Evolutionary conservation across 2,888 invertebrate genomes (phyloP).

Genomic region (Rambutsinella grinnellia): DNA sequence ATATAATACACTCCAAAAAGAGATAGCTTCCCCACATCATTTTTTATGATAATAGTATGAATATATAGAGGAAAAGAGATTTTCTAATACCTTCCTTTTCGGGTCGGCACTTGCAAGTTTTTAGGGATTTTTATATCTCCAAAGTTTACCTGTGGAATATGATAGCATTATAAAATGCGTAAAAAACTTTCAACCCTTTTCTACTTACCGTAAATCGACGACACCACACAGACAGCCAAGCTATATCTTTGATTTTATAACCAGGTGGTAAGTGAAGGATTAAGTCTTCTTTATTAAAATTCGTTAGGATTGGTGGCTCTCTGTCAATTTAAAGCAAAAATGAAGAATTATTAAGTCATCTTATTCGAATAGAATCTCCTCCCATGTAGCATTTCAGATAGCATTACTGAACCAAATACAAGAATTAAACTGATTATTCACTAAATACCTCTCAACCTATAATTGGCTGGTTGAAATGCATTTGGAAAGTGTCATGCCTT

Average conservation of each 20-base stretch:
- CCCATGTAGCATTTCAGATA: conserved; percentile 35
- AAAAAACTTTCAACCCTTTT: no score
- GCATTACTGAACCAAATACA: no score
- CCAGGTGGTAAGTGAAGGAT: conserved; percentile 86
- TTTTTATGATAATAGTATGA: background rate
- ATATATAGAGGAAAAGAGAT: background rate
- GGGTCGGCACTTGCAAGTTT: conserved; percentile 86
- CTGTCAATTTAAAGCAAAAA: no score
- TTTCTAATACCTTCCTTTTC: conserved; percentile 78
- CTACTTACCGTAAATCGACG: conserved; percentile 85
- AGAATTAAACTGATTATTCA: no score
- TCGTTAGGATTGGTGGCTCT: conserved; percentile 82
- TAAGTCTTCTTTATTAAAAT: conserved; percentile 84
- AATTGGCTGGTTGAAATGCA: no score
- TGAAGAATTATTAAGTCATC: conserved; percentile 30
- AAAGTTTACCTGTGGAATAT: conserved; percentile 81
- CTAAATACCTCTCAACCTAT: no score
- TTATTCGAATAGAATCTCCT: conserved; percentile 34
- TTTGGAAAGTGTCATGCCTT: no score
- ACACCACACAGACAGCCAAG: conserved; percentile 95
- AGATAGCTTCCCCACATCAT: background rate
- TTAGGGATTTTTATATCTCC: conserved; percentile 86
- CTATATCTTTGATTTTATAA: conserved; percentile 87
- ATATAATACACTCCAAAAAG: background rate
- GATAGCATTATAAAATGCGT: no score